These are phyloP conservation scores for Lasioglossum marginatum DNA, from an alignment of 2,888 invertebrate genomes.

Conservation along the genomic window DNA sequence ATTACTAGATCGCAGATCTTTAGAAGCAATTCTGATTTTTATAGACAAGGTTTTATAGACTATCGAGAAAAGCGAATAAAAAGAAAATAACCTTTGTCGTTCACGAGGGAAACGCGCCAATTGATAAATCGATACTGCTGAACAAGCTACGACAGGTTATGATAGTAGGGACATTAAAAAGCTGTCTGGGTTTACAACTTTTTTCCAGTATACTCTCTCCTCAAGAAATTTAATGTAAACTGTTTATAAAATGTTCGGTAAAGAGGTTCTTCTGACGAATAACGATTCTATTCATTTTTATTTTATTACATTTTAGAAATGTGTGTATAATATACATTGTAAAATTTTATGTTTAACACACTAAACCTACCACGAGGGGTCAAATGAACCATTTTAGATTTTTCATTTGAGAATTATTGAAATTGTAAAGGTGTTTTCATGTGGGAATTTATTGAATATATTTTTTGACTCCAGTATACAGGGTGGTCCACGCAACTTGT, in stretches of 20 bases:
- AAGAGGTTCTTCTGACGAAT: no score
- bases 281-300: no score
- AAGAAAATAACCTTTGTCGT: background rate
- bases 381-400: no score
- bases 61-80: background rate
- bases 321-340: no score
- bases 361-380: no score
- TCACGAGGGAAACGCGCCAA: background rate
- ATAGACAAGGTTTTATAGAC: background rate
- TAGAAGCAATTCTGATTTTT: background rate
- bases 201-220: background rate
- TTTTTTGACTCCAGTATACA: no score
- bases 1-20: background rate
- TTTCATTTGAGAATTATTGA: no score
- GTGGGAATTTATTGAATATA: no score
- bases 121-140: background rate
- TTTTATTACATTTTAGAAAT: no score
- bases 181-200: background rate
- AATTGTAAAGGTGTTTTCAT: no score
- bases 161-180: background rate
- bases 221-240: background rate
- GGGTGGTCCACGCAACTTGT: no score
- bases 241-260: background rate
- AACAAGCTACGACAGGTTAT: background rate
- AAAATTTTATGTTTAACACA: no score